A percentile compares a stretch with the other conserved stretches of the same genome.
These are phyloP conservation scores for Scaptomyza cyrtandrae DNA, from an alignment of 2,888 invertebrate genomes.

Conservation along the genomic window DNA sequence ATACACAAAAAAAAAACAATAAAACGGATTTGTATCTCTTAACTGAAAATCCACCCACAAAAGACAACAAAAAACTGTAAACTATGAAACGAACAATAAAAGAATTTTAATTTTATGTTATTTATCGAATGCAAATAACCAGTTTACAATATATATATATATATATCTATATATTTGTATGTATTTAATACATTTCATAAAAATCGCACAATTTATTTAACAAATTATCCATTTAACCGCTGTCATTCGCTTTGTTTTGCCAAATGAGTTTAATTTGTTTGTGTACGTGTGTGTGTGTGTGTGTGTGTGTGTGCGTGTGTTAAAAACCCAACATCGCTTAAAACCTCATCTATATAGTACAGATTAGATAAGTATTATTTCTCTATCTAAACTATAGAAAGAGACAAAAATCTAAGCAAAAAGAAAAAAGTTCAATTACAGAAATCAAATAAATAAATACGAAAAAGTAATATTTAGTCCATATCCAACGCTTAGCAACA, in stretches of 20 bases:
- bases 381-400: no score
- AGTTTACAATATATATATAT: conserved; percentile 35
- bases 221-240: conserved; percentile 81
- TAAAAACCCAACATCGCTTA: not conserved
- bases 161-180: conserved; percentile 43
- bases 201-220: conserved; percentile 82
- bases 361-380: no score
- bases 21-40: conserved; percentile 73
- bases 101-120: conserved; percentile 61
- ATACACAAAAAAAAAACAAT: conserved; percentile 61
- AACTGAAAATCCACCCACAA: conserved; percentile 34
- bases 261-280: conserved; percentile 85
- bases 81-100: conserved; percentile 54
- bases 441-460: no score
- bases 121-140: conserved; percentile 73
- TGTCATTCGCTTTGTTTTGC: conserved; percentile 79
- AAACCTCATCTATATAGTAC: not conserved
- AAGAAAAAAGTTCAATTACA: not conserved
- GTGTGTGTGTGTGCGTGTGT: not conserved
- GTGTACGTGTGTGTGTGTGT: not conserved
- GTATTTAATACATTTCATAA: conserved; percentile 52
- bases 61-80: conserved; percentile 22
- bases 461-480: no score
- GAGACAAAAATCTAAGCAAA: no score
- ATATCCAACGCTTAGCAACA: not conserved